Percentiles rank a stretch among this genome's conserved stretches.
These are phyloP conservation scores for Abramis brama DNA, from an alignment of 2,113 vertebrate species.

Conservation along the genomic window DNA sequence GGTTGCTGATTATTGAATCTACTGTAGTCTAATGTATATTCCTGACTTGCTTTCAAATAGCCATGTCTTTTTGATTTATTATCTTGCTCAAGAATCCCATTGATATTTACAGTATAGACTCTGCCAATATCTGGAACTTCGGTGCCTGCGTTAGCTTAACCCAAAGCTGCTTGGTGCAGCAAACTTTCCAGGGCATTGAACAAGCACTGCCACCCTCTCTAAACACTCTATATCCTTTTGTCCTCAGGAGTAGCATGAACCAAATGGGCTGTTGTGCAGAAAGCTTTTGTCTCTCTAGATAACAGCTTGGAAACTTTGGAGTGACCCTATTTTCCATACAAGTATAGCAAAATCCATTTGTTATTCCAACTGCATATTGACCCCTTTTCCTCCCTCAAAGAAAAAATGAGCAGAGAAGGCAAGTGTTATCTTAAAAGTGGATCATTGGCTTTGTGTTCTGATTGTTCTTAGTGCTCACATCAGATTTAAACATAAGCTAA, in stretches of 20 bases:
- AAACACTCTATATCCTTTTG: constrained; percentile 10
- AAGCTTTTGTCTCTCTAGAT: constrained; percentile 20
- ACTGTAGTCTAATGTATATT: background rate
- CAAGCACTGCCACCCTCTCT: background rate
- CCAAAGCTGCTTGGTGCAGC: constrained; percentile 37
- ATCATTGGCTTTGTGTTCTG: constrained; percentile 13
- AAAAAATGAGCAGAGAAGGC: background rate
- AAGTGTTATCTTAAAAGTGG: constrained; percentile 1
- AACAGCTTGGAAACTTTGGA: background rate
- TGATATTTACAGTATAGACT: constrained; percentile 55
- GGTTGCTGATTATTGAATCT: background rate
- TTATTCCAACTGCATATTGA: background rate
- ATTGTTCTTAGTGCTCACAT: background rate
- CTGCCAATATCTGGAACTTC: constrained; percentile 40
- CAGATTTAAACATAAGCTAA: background rate
- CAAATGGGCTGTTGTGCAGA: constrained; percentile 21
- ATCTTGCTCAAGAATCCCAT: constrained; percentile 36
- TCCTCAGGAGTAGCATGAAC: background rate
- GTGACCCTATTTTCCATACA: background rate
- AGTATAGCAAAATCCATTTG: background rate
- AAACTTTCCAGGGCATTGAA: constrained; percentile 21
- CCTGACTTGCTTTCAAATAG: constrained; percentile 35
- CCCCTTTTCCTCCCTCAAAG: background rate
- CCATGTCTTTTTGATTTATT: constrained; percentile 49
- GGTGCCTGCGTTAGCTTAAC: constrained; percentile 12